Conservation (phyloP, 2,113 vertebrate genomes). For the Anas platyrhynchos region DNA sequence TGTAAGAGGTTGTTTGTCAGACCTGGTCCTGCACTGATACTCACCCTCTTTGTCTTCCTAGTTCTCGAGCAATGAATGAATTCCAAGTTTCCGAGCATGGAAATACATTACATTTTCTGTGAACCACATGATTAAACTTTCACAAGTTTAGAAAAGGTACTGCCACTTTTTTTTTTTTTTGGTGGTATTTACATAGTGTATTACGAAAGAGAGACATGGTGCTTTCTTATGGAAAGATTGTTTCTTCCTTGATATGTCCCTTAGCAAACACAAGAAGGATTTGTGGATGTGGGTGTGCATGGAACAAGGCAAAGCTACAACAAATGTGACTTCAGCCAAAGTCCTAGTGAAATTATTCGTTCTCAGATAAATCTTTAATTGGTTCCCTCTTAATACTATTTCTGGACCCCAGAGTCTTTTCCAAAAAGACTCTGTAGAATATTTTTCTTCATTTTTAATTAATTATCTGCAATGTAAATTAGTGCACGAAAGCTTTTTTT, state of each 20-base stretch:
- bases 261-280: not conserved
- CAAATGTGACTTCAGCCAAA: slow-evolving; percentile 43
- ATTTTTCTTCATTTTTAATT: slow-evolving; percentile 79
- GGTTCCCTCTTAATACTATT: slow-evolving; percentile 58
- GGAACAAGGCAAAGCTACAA: not conserved
- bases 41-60: not conserved
- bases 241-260: not conserved
- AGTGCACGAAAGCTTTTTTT: slow-evolving; percentile 71
- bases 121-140: not conserved
- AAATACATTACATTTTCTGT: not conserved
- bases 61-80: not conserved
- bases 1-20: not conserved
- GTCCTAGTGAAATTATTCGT: slow-evolving; percentile 45
- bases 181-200: not conserved
- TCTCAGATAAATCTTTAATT: slow-evolving; percentile 68
- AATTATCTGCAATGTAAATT: slow-evolving; percentile 78
- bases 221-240: not conserved
- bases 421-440: slow-evolving; percentile 70
- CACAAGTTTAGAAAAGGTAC: not conserved
- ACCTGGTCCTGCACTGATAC: not conserved
- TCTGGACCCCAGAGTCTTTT: slow-evolving; percentile 63
- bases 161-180: not conserved
- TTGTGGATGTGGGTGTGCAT: not conserved
- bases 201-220: not conserved
- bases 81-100: accelerated